A percentile compares a stretch with the other conserved stretches of the same genome.
Conservation (phyloP, 2,797 vertebrate genomes). For the Echiichthys vipera region DNA sequence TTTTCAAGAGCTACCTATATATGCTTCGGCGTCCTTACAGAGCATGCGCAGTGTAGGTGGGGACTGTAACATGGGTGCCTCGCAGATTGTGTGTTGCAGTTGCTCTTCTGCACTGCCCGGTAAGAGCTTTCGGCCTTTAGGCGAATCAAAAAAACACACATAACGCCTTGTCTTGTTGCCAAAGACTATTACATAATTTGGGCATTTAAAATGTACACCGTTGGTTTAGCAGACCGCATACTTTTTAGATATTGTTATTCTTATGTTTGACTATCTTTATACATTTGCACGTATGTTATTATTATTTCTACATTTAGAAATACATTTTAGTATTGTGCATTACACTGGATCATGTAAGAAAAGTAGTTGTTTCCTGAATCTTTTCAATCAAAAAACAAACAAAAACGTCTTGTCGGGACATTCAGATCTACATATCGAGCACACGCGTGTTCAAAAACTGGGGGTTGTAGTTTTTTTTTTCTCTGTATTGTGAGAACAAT, state of each 20-base stretch:
- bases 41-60: constrained; percentile 68
- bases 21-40: constrained; percentile 52
- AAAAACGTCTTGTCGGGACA: not conserved
- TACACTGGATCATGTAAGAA: no score
- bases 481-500: constrained; percentile 37
- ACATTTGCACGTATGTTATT: no score
- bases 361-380: no score
- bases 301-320: no score
- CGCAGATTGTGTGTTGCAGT: constrained; percentile 22
- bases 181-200: no score
- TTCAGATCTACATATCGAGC: constrained; percentile 30
- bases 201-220: no score
- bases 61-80: constrained; percentile 31
- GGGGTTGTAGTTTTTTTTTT: constrained; percentile 78
- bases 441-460: constrained; percentile 15
- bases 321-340: no score
- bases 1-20: constrained; percentile 58
- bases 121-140: not conserved
- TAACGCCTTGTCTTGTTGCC: no score
- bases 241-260: no score
- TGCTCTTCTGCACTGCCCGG: constrained; percentile 21
- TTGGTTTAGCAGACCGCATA: no score
- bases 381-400: no score
- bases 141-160: not conserved
- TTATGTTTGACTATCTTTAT: no score